These are phyloP conservation scores for Forpus xanthops DNA, from an alignment of 2,797 vertebrate species.

Conservation along the genomic window DNA sequence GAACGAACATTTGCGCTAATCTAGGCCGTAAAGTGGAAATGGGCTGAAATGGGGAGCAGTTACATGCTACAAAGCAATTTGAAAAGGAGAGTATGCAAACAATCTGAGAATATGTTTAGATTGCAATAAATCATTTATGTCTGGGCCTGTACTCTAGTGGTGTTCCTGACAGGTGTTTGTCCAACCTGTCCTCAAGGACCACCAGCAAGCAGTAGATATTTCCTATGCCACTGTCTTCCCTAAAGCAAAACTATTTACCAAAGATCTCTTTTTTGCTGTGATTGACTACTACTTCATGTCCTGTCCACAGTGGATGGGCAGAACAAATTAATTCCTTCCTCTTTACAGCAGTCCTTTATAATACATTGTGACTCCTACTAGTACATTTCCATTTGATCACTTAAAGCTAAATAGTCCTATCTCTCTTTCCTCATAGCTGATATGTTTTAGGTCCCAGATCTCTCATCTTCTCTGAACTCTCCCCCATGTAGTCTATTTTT, in stretches of 20 bases:
- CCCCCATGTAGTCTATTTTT: background rate
- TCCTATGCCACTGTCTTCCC: background rate
- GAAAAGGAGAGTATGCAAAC: background rate
- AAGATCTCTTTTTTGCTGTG: background rate
- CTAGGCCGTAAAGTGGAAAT: background rate
- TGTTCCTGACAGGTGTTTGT: background rate
- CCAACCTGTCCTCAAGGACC: background rate
- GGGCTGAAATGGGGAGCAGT: background rate
- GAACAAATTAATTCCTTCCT: background rate
- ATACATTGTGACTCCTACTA: background rate
- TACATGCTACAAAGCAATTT: background rate
- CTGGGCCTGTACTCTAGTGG: background rate
- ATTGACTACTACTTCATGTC: background rate
- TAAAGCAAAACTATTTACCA: background rate
- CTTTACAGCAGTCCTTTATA: background rate
- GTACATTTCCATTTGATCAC: background rate
- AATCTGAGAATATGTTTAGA: background rate
- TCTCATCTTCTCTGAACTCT: background rate
- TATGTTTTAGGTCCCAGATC: background rate
- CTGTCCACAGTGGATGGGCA: background rate
- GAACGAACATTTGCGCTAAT: background rate
- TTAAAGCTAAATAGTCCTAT: background rate
- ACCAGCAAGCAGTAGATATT: background rate
- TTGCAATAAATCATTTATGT: background rate
- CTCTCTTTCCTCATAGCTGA: background rate